These are phyloP conservation scores for Scrobipalpa atriplicella DNA, from an alignment of 2,888 invertebrate genomes.

Conservation along the genomic window DNA sequence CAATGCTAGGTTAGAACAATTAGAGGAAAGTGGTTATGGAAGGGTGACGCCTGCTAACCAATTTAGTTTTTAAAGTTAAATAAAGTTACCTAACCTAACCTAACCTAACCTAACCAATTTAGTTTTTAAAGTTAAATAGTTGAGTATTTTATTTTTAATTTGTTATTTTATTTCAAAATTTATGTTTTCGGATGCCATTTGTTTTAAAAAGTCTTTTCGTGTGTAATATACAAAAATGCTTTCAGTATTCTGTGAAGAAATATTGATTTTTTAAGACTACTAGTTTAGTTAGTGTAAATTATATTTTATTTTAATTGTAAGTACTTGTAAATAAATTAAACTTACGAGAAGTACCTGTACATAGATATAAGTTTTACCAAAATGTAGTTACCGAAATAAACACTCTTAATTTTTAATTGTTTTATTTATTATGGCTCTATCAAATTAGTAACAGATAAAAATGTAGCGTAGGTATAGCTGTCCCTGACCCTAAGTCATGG, in stretches of 20 bases:
- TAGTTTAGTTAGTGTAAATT: slow-evolving; percentile 5
- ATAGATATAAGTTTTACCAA: background rate
- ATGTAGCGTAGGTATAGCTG: no score
- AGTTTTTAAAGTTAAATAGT: slow-evolving; percentile 30
- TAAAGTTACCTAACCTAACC: no score
- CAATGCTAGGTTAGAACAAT: slow-evolving; percentile 64
- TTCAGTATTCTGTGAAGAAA: background rate
- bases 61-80: slow-evolving; percentile 48
- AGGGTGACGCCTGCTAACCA: slow-evolving; percentile 56
- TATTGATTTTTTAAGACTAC: background rate
- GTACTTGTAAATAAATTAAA: slow-evolving; percentile 16
- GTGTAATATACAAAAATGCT: no score
- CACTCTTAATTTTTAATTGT: background rate
- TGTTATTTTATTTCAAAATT: no score
- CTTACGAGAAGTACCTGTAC: slow-evolving; percentile 4
- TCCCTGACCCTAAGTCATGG: no score
- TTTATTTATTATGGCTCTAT: background rate
- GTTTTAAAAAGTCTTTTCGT: background rate
- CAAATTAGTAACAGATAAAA: no score
- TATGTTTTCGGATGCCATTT: no score
- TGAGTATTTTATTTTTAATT: no score
- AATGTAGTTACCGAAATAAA: slow-evolving; percentile 24
- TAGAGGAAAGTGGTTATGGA: slow-evolving; percentile 62
- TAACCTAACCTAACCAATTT: slow-evolving; percentile 59
- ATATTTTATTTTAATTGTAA: background rate